Base-by-base conservation (phyloP, 2,888 invertebrate species). In the Xylophagus ater region DNA sequence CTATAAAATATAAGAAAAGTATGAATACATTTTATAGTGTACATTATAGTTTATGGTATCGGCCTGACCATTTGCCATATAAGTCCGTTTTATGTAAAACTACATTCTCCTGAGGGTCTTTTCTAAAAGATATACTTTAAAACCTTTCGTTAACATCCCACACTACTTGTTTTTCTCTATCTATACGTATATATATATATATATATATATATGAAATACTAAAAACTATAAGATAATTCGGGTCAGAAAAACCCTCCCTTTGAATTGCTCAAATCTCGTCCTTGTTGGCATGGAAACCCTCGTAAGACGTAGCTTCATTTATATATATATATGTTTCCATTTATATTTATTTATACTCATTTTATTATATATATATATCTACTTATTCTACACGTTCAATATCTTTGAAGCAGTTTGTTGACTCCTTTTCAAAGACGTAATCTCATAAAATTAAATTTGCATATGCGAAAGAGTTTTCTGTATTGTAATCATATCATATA, bases 41-140 rank as follows among this genome's bases (percentile, higher is more conserved):
- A n/a, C n/a, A n/a, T n/a, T n/a, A n/a, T n/a, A n/a, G n/a, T n/a
- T n/a, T n/a, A n/a, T n/a, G n/a, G n/a, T n/a, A n/a, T n/a, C n/a
- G n/a, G n/a, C n/a, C n/a, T n/a, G n/a, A n/a, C n/a, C n/a, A n/a
- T n/a, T 23, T 24, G 31, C 21, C 34, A 37, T 45, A 43, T 39
- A 43, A 45, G 41, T 37, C 45, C 45, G 43, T 45, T 45, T 45
- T 45, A 42, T 45, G 42, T 45, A 45, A 35, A 45, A 41, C 34
- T 33, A 39, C 41, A 41, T 46, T 29, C 41, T 41, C 46, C 43
- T 41, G 31, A 37, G 46, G 46, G 46, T 46, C 33, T 46, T 46
- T 46, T 46, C 46, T 46, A 25, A 41, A 43, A 46, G 46, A 46
- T 46, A 46, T 30, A n/a, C n/a, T n/a, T 46, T 41, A 40, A 43